A percentile compares a stretch with the other conserved stretches of the same genome.
Evolutionary conservation across 2,113 vertebrate genomes (phyloP).

Genomic region (Tachuris rubrigastra): DNA sequence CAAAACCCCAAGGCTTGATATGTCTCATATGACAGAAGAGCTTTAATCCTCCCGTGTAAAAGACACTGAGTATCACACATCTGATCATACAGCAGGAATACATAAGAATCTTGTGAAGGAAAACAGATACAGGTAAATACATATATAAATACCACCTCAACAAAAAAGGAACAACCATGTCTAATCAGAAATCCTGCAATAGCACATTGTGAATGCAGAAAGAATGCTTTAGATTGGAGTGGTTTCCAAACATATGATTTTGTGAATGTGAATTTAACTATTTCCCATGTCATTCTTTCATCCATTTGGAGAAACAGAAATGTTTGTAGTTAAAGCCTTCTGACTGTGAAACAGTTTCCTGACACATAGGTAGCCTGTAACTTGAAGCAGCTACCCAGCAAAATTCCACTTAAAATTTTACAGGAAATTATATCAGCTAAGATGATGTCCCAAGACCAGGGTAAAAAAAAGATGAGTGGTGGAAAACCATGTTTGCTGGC

Average conservation of each 20-base stretch:
- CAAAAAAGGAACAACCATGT: not conserved
- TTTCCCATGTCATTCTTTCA: not conserved
- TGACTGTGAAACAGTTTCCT: not conserved
- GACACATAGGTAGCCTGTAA: not conserved
- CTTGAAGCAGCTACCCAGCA: not conserved
- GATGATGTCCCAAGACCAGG: not conserved
- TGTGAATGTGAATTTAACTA: not conserved
- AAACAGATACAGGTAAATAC: not conserved
- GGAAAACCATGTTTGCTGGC: not conserved
- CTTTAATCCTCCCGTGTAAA: not conserved
- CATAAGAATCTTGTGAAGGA: not conserved
- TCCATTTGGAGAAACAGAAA: not conserved
- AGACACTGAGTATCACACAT: not conserved
- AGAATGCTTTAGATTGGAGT: not conserved
- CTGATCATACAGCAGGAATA: not conserved
- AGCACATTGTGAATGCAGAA: not conserved
- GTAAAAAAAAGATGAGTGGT: not conserved
- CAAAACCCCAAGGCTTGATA: not conserved
- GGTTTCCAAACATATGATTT: not conserved
- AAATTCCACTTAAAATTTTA: not conserved
- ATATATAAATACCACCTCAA: not conserved
- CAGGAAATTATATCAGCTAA: not conserved
- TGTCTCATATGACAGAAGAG: not conserved
- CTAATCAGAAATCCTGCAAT: not conserved
- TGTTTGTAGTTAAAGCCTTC: not conserved